Percentiles rank a stretch among this genome's conserved stretches.
Evolutionary conservation across 2,888 invertebrate genomes (phyloP).

Genomic region (Meandrusa payeni): DNA sequence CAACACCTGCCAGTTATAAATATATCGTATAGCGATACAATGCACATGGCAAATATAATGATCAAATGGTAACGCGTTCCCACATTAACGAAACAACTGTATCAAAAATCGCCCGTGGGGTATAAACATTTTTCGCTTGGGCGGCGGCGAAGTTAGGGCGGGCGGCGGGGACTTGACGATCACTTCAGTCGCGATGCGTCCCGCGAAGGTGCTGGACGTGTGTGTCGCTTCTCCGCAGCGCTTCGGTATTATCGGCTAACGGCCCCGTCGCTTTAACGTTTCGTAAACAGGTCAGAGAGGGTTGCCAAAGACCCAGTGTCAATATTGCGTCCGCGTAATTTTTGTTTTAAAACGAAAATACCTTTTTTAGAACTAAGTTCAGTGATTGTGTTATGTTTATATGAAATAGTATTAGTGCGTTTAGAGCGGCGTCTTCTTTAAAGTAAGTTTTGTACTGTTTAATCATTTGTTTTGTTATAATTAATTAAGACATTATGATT

Average conservation of each 20-base stretch:
- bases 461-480: no score
- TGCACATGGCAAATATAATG: slow-evolving; percentile 3
- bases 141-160: slow-evolving; percentile 64
- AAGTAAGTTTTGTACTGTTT: slow-evolving; percentile 20
- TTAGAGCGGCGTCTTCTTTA: neutral
- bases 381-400: slow-evolving; percentile 13
- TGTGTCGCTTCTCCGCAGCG: slow-evolving; percentile 28
- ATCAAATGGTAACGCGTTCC: slow-evolving; percentile 29
- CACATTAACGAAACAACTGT: slow-evolving; percentile 48
- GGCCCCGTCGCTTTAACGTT: neutral
- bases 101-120: slow-evolving; percentile 40
- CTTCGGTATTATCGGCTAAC: slow-evolving; percentile 21
- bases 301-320: slow-evolving; percentile 12
- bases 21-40: slow-evolving; percentile 4
- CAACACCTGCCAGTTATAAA: slow-evolving; percentile 6
- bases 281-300: slow-evolving; percentile 18
- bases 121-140: slow-evolving; percentile 56
- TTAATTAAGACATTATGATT: no score
- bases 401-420: neutral
- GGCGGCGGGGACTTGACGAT: slow-evolving; percentile 52
- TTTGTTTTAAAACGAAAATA: neutral
- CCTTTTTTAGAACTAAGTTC: neutral
- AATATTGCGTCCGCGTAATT: slow-evolving; percentile 4
- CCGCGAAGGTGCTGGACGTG: slow-evolving; percentile 45
- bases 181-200: slow-evolving; percentile 64